A percentile compares a stretch with the other conserved stretches of the same genome.
Conservation (phyloP, 35 echinoderm and acorn worm species). For the Stichopus chloronotus region DNA sequence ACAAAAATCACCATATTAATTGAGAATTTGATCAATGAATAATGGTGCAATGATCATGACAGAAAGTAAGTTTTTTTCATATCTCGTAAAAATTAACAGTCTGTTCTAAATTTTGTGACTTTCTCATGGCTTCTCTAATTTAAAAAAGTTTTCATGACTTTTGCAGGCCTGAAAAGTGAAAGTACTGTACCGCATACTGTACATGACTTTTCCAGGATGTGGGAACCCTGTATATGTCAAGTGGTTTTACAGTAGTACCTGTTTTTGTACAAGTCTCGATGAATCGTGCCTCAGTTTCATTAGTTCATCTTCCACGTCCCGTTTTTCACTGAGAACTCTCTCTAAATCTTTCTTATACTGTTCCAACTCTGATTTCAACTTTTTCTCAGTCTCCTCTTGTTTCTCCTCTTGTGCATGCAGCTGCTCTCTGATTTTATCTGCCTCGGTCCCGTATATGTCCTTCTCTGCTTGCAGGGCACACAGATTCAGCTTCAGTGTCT, state of each 20-base stretch:
- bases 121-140: too few species aligned
- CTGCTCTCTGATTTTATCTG: slow-evolving; percentile 25
- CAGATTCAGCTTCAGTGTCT: slow-evolving; percentile 87
- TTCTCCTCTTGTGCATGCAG: slow-evolving; percentile 21
- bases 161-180: too few species aligned
- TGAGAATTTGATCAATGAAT: too few species aligned
- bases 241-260: background rate
- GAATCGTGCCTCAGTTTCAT: background rate
- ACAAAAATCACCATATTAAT: too few species aligned
- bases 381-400: slow-evolving; percentile 51
- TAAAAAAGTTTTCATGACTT: too few species aligned
- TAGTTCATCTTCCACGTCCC: background rate
- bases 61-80: too few species aligned
- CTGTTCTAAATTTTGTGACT: too few species aligned
- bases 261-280: background rate
- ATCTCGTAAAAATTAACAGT: too few species aligned
- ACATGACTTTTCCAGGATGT: too few species aligned
- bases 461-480: slow-evolving; percentile 81
- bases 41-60: too few species aligned
- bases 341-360: slow-evolving; percentile 44
- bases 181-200: too few species aligned
- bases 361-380: slow-evolving; percentile 68
- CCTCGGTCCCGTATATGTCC: slow-evolving; percentile 61
- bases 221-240: too few species aligned
- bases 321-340: background rate